phyloP scores from a whole-genome alignment of 2,113 vertebrate species.

The Glaucomys volans region DNA sequence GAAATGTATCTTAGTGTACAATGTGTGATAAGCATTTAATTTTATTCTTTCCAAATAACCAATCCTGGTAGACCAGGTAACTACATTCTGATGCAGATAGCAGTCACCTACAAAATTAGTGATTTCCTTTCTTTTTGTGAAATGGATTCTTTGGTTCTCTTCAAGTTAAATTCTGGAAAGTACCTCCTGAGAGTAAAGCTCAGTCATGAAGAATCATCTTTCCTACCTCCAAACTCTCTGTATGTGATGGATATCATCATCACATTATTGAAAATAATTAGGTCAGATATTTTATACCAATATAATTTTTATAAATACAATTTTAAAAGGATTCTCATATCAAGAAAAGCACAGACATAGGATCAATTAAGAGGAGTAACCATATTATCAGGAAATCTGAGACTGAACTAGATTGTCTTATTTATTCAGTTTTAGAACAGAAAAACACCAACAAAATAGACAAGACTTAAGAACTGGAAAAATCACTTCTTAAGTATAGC shows the following conservation, averaged over 20 bases:
- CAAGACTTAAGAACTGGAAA: background rate
- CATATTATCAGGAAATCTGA: constrained; percentile 22
- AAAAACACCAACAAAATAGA: background rate
- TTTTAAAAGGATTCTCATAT: constrained; percentile 27
- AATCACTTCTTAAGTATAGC: background rate
- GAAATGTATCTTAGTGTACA: background rate
- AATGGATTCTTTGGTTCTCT: background rate
- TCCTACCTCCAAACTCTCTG: constrained; percentile 17
- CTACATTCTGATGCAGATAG: background rate
- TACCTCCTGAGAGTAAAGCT: background rate
- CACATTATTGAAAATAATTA: constrained; percentile 3
- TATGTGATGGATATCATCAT: background rate
- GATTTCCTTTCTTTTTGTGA: background rate
- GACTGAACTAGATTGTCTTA: background rate
- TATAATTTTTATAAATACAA: background rate
- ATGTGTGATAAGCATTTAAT: background rate
- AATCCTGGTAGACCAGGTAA: background rate
- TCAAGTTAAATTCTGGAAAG: constrained; percentile 26
- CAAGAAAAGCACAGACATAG: background rate
- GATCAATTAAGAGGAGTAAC: background rate
- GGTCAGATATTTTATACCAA: background rate
- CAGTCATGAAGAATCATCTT: background rate
- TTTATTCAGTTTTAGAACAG: background rate
- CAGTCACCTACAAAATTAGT: background rate
- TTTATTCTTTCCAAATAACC: background rate